Conservation (phyloP, 53 echinoderm and acorn worm species). For the Echinarachnius parma region DNA sequence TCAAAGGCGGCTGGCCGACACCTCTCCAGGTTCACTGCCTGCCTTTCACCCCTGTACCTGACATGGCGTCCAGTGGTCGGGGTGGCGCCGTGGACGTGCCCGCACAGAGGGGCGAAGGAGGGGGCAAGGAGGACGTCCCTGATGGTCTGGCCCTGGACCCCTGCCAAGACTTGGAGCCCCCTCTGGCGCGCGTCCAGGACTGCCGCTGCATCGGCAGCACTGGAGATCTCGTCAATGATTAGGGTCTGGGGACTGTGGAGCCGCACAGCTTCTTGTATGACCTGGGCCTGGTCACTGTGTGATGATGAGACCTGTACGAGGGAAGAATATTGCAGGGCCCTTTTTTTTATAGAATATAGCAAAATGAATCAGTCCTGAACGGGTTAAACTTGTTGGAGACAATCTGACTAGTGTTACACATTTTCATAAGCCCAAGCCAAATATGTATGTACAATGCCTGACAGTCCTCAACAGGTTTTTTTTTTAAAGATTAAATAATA, state of each 20-base stretch:
- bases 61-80: background rate
- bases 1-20: slow-evolving; percentile 40
- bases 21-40: slow-evolving; percentile 19
- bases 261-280: slow-evolving; percentile 49
- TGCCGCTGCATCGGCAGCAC: slow-evolving; percentile 40
- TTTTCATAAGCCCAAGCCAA: no score
- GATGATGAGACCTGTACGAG: no score
- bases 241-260: slow-evolving; percentile 59
- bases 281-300: slow-evolving; percentile 50
- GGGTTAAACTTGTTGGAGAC: no score
- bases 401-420: no score
- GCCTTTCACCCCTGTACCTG: no score
- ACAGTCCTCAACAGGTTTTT: no score
- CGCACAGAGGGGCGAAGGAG: slow-evolving; percentile 19
- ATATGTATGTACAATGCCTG: no score
- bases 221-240: slow-evolving; percentile 54
- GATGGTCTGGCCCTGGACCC: slow-evolving; percentile 39
- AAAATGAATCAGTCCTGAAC: no score
- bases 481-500: no score
- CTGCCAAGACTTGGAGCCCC: slow-evolving; percentile 58
- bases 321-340: no score
- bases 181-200: slow-evolving; percentile 19
- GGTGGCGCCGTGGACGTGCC: background rate
- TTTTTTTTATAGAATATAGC: no score
- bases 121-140: slow-evolving; percentile 42